Evolutionary conservation across 2,797 vertebrate genomes (phyloP), one percentile per base, ranked within the genome.

Genomic region (Acanthopagrus latus): DNA sequence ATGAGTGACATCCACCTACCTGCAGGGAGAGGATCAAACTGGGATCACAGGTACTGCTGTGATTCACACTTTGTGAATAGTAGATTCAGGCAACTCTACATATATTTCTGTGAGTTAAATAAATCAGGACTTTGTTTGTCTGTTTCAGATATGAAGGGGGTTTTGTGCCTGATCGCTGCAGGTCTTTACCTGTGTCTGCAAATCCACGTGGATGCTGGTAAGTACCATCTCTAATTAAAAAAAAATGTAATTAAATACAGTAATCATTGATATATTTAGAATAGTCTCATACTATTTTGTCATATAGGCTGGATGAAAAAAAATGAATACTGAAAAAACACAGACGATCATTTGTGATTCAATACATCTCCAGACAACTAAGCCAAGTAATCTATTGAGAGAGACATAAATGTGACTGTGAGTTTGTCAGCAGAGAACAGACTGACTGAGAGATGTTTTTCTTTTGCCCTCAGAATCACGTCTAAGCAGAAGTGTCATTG

Each of bases 91-190:
- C 20, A 57, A 23, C 29, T 11, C 2, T 48, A 12, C 13, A 33
- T 20, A 16, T 27, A 27, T 51, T 52, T 23, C n/a, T 33, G 29
- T 33, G 29, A 33, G 21, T 27, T 14, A 20, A n/a, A 38, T 6
- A n/a, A n/a, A 43, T 54, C 18, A 20, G 3, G 29, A 7, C 29
- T 50, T 6, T 50, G 5, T 16, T 48, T 65, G 17, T 77, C 18
- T 72, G 48, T 71, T 77, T 21, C 74, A 89, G 88, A 67, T 47
- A 89, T 91, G 87, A 85, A 62, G 4, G 57, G 50, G 60, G 7
- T 69, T 57, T 23, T 85, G 38, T 69, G 70, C 56, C 12, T 88
- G 50, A 48, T 86, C 12, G 46, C 47, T 38, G 21, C 71, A 18
- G 71, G 66, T 11, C 25, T 88, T 21, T 64, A n/a, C 55, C 38